Percentiles rank a stretch among this genome's conserved stretches.
phyloP scores from a whole-genome alignment of 2,113 vertebrate species.

The Coptodon bakossiorum region DNA sequence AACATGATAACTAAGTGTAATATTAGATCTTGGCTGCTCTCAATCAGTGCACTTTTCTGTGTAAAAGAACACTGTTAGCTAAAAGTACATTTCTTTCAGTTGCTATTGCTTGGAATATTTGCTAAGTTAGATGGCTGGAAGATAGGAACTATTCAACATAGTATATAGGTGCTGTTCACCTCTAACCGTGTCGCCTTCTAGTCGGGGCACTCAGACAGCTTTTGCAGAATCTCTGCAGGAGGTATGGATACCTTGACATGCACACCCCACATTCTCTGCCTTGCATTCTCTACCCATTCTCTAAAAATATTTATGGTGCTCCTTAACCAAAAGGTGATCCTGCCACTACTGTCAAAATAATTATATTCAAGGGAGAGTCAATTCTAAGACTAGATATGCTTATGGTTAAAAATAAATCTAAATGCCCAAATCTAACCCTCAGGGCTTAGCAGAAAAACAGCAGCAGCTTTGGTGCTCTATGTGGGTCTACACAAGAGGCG shows the following conservation, averaged over 20 bases:
- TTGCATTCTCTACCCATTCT: neutral
- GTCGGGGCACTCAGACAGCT: neutral
- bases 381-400: neutral
- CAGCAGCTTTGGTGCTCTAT: neutral
- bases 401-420: neutral
- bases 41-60: neutral
- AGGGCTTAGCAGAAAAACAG: neutral
- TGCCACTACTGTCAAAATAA: neutral
- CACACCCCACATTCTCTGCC: neutral
- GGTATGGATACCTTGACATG: neutral
- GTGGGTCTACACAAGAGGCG: neutral
- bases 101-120: neutral
- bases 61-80: neutral
- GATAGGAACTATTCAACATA: neutral
- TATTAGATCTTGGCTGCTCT: neutral
- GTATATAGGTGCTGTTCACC: neutral
- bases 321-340: neutral
- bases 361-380: neutral
- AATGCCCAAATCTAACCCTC: neutral
- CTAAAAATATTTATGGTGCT: neutral
- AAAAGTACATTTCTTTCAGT: neutral
- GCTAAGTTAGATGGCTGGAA: neutral
- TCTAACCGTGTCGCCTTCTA: neutral
- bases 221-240: neutral
- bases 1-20: constrained; percentile 6